Conservation (phyloP, 1,140 invertebrate genomes). For the Trypoxylus dichotomus region DNA sequence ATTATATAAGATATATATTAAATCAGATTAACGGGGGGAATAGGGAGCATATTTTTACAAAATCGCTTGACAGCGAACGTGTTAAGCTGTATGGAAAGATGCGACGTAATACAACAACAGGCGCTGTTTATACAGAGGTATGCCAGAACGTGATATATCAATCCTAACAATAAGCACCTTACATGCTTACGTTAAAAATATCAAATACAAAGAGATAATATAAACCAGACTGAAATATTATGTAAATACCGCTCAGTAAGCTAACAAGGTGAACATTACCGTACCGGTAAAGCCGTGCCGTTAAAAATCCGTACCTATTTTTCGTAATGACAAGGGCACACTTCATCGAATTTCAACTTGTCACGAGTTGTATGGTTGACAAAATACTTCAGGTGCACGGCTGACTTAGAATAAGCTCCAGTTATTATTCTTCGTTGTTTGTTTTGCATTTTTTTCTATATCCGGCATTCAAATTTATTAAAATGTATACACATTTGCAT, state of each 20-base stretch:
- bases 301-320: conserved; percentile 32
- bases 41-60: too few species aligned
- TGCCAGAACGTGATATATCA: conserved; percentile 6
- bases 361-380: conserved; percentile 33
- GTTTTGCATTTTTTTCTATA: conserved; percentile 22
- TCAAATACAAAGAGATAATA: not conserved
- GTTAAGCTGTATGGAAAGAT: not conserved
- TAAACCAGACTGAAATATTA: conserved; percentile 12
- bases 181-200: not conserved
- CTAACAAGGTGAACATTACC: conserved; percentile 29
- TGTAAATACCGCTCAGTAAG: conserved; percentile 9
- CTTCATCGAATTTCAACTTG: conserved; percentile 33
- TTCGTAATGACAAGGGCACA: conserved; percentile 32
- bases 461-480: conserved; percentile 18
- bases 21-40: too few species aligned
- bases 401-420: conserved; percentile 31
- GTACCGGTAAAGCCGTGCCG: conserved; percentile 3
- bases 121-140: not conserved
- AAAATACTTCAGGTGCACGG: conserved; percentile 31
- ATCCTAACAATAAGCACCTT: not conserved
- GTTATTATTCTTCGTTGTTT: conserved; percentile 28
- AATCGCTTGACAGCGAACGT: too few species aligned
- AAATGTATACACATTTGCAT: conserved; percentile 10
- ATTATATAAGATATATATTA: too few species aligned
- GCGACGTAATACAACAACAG: not conserved